These are phyloP conservation scores for Lepidothrix coronata DNA, from an alignment of 2,113 vertebrate species.

Conservation along the genomic window DNA sequence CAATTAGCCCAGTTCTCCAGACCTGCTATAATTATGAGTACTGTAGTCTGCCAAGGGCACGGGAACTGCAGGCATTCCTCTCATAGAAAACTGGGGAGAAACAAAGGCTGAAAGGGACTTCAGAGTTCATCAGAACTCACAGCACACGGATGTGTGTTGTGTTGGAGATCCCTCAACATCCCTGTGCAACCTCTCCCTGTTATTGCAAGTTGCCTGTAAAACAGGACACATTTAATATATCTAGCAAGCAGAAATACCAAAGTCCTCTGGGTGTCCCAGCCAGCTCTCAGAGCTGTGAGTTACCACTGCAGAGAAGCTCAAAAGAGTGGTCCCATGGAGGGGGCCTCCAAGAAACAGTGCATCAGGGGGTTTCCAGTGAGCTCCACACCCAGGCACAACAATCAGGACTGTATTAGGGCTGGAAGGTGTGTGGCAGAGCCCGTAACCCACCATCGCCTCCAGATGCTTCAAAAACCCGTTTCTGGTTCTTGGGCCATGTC, in stretches of 20 bases:
- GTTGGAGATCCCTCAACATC: not conserved
- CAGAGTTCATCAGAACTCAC: not conserved
- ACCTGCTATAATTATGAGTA: not conserved
- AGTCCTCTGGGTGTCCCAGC: accelerated
- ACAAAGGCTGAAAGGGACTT: not conserved
- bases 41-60: not conserved
- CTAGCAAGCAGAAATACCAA: not conserved
- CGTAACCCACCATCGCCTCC: accelerated
- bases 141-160: not conserved
- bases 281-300: accelerated
- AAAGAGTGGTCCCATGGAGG: not conserved
- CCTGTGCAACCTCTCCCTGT: not conserved
- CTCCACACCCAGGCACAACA: too few relatives aligned
- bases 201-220: not conserved
- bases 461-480: not conserved
- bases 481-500: not conserved
- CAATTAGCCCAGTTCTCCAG: not conserved
- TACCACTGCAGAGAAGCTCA: not conserved
- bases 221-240: accelerated
- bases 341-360: not conserved
- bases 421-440: not conserved
- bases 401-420: not conserved
- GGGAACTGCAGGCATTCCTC: not conserved
- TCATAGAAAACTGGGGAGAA: not conserved
- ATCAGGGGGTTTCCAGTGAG: not conserved